Evolutionary conservation across 1,140 invertebrate genomes (phyloP), one percentile per base, ranked within the genome.

Genomic region (Nasonia giraulti): DNA sequence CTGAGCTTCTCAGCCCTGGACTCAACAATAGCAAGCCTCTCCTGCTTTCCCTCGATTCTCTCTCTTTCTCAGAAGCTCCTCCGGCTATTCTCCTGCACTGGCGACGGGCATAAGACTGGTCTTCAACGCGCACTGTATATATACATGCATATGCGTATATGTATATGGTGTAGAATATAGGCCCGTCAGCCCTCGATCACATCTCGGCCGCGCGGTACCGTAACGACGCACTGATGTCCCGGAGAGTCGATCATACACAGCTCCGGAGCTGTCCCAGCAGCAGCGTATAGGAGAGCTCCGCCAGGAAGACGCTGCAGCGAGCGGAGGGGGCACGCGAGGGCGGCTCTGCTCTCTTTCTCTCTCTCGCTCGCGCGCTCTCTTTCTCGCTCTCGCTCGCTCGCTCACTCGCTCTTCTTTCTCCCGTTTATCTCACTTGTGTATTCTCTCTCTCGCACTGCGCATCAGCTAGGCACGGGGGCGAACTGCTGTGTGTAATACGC

Each of bases 121-220:
- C 66, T 62, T 62, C 55, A 50, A 80, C n/a, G 40, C 23, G 40
- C 55, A 78, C 55, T 80, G 47, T 50, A 80, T 50, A 80, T 50
- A 80, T 71, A 78, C 12, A 78, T 78, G 50, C 12, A 78, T 62
- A 78, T 62, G 31, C 27, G 23, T 33, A 50, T 71, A 12, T 7
- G 23, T 47, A 47, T 76, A 14, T 17, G 31, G 20, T 62, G 55
- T 62, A 62, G 4, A 62, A 62, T 62, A 62, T 62, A 62, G 55
- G 55, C 55, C 17, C 55, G 55, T 20, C 17, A 62, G 55, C 55
- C 55, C 55, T 62, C 20, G 55, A 76, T 76, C 74, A 76, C 74
- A 76, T 76, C 33, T 76, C 74, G 40, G 55, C 55, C 40, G 74
- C 74, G 33, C 33, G 20, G 27, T 31, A 71, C 68, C 55, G 55